Evolutionary conservation across 2,888 invertebrate genomes (phyloP), one percentile per base, ranked within the genome.

Genomic region (Drosophila mettleri): DNA sequence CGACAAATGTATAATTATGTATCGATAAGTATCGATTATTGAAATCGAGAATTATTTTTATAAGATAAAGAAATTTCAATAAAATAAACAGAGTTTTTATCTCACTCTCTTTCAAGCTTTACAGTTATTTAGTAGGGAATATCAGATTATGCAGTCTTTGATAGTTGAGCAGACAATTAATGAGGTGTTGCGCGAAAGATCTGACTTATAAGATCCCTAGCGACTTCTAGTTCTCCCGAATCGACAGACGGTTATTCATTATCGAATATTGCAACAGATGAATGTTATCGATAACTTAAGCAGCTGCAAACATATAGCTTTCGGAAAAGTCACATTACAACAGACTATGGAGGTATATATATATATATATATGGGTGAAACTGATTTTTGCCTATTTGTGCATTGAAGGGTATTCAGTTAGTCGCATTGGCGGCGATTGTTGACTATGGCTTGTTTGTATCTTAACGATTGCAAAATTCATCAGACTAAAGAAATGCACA

Each of bases 381-480:
- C 7, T n/a, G 29, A 29, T 8, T 9, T 29, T 2, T 29, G n/a
- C 18, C 18, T 38, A 5, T 10, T n/a, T 10, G 5, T 14, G 3
- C 7, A 14, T 39, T 39, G 20, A 29, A 68, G 69, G 34, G 41
- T 29, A 69, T 34, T 24, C n/a, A 9, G 0, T 0, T 9, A 24
- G 53, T 43, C 36, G 14, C 0, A 1, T 2, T 5, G 4, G 1
- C 2, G 1, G 9, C 24, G n/a, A 24, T 5, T 43, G 43, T 9
- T 24, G 43, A 43, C 6, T 31, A 14, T 31, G 20, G 27, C 38
- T 52, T 53, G 24, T 27, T 68, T 55, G 34, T 66, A 39, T 39
- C 48, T 63, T 16, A 45, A 29, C 16, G 62, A 71, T 74, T 76
- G 63, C 74, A 34, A 76, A 72, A 72, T 72, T 49, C 61, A 69